phyloP scores from a whole-genome alignment of 2,797 vertebrate species.

The Anguilla megastoma region DNA sequence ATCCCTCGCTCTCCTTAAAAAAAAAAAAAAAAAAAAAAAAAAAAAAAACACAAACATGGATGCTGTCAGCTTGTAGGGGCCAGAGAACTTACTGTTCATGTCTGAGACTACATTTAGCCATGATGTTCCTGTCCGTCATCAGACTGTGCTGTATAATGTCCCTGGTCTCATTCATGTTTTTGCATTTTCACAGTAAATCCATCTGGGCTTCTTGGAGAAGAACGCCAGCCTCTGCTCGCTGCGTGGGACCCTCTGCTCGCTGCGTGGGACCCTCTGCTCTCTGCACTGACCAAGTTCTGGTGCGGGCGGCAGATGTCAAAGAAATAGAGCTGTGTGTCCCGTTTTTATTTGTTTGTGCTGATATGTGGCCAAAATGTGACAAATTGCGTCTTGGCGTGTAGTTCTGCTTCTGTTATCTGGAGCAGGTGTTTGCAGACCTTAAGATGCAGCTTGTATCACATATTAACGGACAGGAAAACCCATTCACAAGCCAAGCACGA shows the following conservation, averaged over 20 bases:
- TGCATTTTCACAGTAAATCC: neutral
- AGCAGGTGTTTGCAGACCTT: conserved; percentile 55
- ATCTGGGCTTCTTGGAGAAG: neutral
- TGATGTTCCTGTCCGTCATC: neutral
- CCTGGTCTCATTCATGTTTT: neutral
- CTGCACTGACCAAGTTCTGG: conserved; percentile 7
- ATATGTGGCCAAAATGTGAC: conserved; percentile 33
- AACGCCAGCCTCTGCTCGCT: neutral
- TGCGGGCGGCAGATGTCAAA: conserved; percentile 38
- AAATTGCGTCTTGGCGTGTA: conserved; percentile 51
- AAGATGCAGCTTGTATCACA: conserved; percentile 47
- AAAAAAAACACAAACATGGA: neutral
- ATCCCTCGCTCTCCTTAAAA: too few relatives aligned
- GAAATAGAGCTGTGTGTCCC: neutral
- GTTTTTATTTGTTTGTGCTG: neutral
- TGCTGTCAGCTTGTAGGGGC: neutral
- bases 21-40: too few relatives aligned
- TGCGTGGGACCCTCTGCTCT: neutral
- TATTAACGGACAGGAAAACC: conserved; percentile 40
- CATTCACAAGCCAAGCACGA: conserved; percentile 33
- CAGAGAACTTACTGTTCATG: neutral
- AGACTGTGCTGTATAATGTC: neutral
- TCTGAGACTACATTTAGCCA: neutral
- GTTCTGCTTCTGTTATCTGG: conserved; percentile 51
- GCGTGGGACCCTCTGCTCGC: neutral